Evolutionary conservation across 2,797 vertebrate species (phyloP).

Genomic region (Erethizon dorsatum): DNA sequence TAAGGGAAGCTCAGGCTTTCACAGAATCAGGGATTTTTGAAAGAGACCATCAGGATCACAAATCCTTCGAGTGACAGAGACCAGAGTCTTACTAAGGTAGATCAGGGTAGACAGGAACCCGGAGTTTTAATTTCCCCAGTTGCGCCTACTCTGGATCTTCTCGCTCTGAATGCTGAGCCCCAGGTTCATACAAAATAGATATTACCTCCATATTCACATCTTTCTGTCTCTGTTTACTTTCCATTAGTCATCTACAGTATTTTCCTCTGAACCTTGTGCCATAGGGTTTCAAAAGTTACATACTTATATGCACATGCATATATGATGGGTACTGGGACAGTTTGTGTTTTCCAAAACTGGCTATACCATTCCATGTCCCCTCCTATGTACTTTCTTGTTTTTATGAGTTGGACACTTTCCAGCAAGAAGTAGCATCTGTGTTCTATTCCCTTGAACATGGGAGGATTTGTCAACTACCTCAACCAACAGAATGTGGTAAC

Average conservation of each 20-base stretch:
- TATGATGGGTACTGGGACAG: background rate
- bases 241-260: background rate
- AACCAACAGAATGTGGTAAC: background rate
- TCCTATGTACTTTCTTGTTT: background rate
- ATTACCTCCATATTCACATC: background rate
- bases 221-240: background rate
- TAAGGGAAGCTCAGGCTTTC: background rate
- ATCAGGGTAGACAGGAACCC: background rate
- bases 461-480: background rate
- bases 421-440: background rate
- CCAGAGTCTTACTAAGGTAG: background rate
- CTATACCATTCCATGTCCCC: background rate
- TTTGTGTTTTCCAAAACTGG: background rate
- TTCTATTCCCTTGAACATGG: background rate
- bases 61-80: background rate
- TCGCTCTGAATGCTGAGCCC: background rate
- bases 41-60: background rate
- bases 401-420: background rate
- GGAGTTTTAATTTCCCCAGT: background rate
- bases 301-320: background rate
- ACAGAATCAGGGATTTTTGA: background rate
- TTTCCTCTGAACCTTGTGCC: slow-evolving; percentile 11
- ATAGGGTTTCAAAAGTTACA: background rate
- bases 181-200: background rate
- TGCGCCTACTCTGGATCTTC: background rate